phyloP scores from a whole-genome alignment of 2,113 vertebrate genomes.

The Corvus cornix region DNA sequence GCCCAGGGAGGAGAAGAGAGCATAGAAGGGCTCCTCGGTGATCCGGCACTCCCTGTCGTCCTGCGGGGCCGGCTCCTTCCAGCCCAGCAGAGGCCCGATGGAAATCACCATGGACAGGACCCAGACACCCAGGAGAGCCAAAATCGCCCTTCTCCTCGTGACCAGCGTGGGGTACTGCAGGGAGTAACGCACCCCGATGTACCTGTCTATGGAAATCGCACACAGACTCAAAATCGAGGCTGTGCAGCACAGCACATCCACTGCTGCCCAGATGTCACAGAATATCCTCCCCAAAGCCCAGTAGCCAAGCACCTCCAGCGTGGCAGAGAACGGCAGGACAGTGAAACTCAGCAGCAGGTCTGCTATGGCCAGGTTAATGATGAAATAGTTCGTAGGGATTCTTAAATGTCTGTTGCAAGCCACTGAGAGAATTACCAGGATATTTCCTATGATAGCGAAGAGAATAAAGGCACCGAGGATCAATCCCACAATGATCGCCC shows the following conservation, averaged over 20 bases:
- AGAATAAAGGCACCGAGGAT: slow-evolving; percentile 93
- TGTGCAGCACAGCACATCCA: slow-evolving; percentile 96
- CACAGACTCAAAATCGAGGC: slow-evolving; percentile 96
- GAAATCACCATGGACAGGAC: slow-evolving; percentile 91
- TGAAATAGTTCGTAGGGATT: slow-evolving; percentile 96
- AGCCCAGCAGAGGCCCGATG: slow-evolving; percentile 94
- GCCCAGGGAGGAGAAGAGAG: slow-evolving; percentile 95
- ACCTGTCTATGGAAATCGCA: slow-evolving; percentile 96
- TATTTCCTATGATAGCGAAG: slow-evolving; percentile 93
- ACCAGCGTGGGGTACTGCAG: slow-evolving; percentile 92
- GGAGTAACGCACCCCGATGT: slow-evolving; percentile 93
- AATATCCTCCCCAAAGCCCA: slow-evolving; percentile 94
- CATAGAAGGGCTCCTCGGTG: slow-evolving; percentile 94
- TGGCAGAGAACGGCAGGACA: slow-evolving; percentile 92
- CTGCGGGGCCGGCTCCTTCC: slow-evolving; percentile 91
- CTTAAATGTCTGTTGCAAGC: slow-evolving; percentile 95
- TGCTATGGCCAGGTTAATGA: slow-evolving; percentile 94
- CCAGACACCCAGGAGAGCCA: slow-evolving; percentile 92
- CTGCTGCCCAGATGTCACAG: slow-evolving; percentile 96
- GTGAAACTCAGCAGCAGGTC: slow-evolving; percentile 93
- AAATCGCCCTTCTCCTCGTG: slow-evolving; percentile 87
- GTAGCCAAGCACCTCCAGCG: slow-evolving; percentile 87
- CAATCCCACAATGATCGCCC: slow-evolving; percentile 87
- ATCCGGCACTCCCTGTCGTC: slow-evolving; percentile 88
- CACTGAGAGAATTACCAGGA: slow-evolving; percentile 94